Conservation (phyloP, 1,140 invertebrate species). For the Planococcus citri region DNA sequence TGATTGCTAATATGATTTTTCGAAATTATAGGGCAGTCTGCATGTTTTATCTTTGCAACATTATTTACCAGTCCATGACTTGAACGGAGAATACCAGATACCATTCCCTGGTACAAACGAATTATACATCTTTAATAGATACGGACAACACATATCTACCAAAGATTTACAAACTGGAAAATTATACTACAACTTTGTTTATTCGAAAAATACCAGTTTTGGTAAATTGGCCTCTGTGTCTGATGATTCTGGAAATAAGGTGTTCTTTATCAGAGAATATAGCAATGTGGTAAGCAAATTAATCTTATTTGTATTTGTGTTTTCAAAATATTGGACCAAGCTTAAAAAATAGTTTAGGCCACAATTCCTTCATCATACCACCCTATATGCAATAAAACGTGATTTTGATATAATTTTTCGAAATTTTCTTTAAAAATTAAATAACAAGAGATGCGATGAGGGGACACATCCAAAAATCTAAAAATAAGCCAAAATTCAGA, state of each 20-base stretch:
- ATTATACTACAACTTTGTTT: conserved; percentile 85
- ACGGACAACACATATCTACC: conserved; percentile 87
- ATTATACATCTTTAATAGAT: conserved; percentile 85
- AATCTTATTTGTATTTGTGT: too few relatives aligned
- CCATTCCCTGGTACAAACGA: conserved; percentile 81
- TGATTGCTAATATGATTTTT: background rate
- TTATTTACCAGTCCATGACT: conserved; percentile 75
- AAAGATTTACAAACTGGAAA: conserved; percentile 85
- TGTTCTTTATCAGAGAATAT: conserved; percentile 80
- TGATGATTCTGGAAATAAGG: conserved; percentile 85
- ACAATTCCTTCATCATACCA: background rate
- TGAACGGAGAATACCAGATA: conserved; percentile 84
- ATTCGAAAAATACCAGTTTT: conserved; percentile 92
- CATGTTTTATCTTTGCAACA: conserved; percentile 81
- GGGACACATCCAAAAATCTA: too few relatives aligned
- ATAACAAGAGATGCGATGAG: too few relatives aligned
- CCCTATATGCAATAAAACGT: too few relatives aligned
- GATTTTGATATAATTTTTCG: too few relatives aligned
- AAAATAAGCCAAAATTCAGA: too few relatives aligned
- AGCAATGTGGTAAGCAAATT: conserved; percentile 60
- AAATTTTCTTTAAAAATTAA: too few relatives aligned
- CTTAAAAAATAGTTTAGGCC: background rate
- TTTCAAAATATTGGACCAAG: background rate
- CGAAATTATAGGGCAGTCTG: conserved; percentile 46
- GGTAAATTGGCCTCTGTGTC: conserved; percentile 85